These are phyloP conservation scores for Puntigrus tetrazona DNA, from an alignment of 2,113 vertebrate species.

Conservation along the genomic window DNA sequence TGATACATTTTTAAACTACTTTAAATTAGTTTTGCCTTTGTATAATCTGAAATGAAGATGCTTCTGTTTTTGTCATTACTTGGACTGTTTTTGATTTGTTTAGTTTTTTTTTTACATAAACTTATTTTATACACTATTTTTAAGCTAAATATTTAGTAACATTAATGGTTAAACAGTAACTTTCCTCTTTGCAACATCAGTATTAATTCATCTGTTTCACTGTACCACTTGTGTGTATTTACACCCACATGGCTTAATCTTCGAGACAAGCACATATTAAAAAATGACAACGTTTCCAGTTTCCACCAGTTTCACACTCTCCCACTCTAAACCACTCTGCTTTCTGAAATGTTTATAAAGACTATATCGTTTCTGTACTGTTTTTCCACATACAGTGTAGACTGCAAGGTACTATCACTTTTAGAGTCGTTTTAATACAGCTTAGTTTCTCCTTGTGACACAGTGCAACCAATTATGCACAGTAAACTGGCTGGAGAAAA, in stretches of 20 bases:
- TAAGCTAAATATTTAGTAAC: background rate
- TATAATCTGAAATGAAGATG: background rate
- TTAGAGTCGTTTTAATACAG: background rate
- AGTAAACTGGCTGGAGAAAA: background rate
- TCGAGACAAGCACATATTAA: too few species aligned
- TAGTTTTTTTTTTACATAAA: background rate
- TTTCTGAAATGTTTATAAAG: background rate
- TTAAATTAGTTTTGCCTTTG: background rate
- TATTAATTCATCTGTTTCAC: background rate
- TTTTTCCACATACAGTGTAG: background rate
- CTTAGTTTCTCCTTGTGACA: background rate
- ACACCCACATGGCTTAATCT: background rate
- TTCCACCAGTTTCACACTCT: too few species aligned
- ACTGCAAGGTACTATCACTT: background rate
- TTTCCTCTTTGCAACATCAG: background rate
- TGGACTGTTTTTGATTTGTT: background rate
- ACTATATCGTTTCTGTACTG: background rate
- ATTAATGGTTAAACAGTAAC: background rate
- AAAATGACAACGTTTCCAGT: too few species aligned
- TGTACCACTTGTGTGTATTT: background rate
- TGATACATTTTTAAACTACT: background rate
- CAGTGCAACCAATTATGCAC: background rate
- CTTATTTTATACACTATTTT: background rate
- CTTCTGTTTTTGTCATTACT: background rate
- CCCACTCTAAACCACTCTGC: background rate